Base-by-base conservation (phyloP, 2,797 vertebrate genomes). In the Mormyrops boulengeri region DNA sequence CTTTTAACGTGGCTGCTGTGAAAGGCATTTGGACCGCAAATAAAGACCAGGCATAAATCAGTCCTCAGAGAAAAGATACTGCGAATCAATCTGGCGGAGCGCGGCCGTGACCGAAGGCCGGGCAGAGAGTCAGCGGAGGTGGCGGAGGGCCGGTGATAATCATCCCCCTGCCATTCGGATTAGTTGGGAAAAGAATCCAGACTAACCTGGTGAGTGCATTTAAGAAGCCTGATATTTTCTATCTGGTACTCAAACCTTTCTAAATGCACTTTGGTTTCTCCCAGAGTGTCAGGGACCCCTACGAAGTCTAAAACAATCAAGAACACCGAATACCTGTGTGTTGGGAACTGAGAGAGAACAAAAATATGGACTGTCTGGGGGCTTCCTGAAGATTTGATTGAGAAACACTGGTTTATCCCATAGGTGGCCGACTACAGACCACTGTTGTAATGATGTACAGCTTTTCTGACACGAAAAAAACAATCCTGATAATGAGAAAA, bases 11-110 rank as follows among this genome's bases (percentile, higher is more conserved):
- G 55, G 87, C 14, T 66, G 73, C 69, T 82, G 38, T 19, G 41
- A 50, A 88, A 90, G 17, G 38, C 52, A 84, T 82, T 80, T 90
- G 86, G 86, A 30, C 41, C 69, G 49, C 34, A 80, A 44, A 88
- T 19, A 89, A 90, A 30, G 34, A 50, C 69, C 44, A 7, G 87
- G 89, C 26, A 38, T 52, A 60, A 66, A 84, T 88, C 53, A 89
- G 50, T 8, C 30, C 50, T n/a, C 6, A 5, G 73, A 80, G 41
- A 41, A n/a, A 77, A 22, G 6, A 53, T 19, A 30, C 38, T 38
- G 60, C 52, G 22, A 90, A 88, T 90, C 77, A 84, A 44, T 47
- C 50, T 26, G 44, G 66, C 14, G 8, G 80, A 17, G 30, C 38
- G 8, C 34, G 2, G 22, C 26, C n/a, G 52, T 49, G 49, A 80